A percentile compares a stretch with the other conserved stretches of the same genome.
phyloP scores from a whole-genome alignment of 2,797 vertebrate genomes.

The Denticeps clupeoides region DNA sequence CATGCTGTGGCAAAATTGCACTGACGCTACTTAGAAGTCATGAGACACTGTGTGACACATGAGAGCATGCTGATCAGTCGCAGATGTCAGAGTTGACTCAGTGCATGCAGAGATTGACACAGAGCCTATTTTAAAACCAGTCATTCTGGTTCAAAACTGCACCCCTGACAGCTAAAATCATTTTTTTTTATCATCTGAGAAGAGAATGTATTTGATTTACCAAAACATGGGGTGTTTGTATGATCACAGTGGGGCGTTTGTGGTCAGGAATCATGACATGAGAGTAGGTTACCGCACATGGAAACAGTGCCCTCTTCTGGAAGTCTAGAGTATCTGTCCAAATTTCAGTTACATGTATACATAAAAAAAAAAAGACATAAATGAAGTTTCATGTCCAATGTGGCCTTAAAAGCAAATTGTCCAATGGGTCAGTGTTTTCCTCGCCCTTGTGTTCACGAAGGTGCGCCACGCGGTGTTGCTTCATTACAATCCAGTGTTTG shows the following conservation, averaged over 20 bases:
- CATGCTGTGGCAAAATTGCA: too few species aligned
- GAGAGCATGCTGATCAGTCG: too few species aligned
- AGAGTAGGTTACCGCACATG: conserved; percentile 8
- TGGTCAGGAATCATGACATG: conserved; percentile 11
- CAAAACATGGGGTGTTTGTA: too few species aligned
- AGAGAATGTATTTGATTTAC: too few species aligned
- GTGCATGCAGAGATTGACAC: too few species aligned
- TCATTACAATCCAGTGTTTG: neutral
- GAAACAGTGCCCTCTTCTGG: conserved; percentile 39
- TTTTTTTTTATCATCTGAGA: too few species aligned
- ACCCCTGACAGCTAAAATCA: too few species aligned
- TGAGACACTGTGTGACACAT: too few species aligned
- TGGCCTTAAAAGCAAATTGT: neutral
- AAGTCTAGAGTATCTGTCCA: conserved; percentile 17
- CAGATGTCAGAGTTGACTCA: too few species aligned
- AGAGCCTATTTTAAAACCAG: too few species aligned
- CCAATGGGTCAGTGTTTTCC: neutral
- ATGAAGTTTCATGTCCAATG: neutral
- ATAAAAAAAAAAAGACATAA: neutral
- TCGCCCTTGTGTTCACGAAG: neutral
- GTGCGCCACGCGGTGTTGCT: neutral
- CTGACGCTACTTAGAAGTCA: too few species aligned
- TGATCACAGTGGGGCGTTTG: neutral
- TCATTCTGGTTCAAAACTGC: too few species aligned
- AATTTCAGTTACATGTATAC: neutral